A percentile compares a stretch with the other conserved stretches of the same genome.
These are phyloP conservation scores for Andrena trimmerana DNA, from an alignment of 2,888 invertebrate genomes.

Conservation along the genomic window DNA sequence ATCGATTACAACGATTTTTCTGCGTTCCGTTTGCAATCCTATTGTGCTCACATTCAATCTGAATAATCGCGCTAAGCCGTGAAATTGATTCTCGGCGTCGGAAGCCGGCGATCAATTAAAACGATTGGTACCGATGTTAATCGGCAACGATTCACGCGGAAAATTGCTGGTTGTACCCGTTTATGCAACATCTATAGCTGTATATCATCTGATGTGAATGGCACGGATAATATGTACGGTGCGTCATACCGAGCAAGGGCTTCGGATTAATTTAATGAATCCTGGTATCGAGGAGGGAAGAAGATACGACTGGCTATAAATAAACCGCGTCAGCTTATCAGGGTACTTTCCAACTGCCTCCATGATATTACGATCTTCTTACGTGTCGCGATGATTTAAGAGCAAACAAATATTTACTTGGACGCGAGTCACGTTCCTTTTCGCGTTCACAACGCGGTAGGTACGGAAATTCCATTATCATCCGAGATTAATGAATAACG, in stretches of 20 bases:
- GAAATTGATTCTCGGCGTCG: conserved; percentile 7
- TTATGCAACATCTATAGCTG: not conserved
- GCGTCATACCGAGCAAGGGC: conserved; percentile 52
- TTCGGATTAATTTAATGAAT: conserved; percentile 75
- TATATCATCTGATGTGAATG: conserved; percentile 12
- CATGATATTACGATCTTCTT: conserved; percentile 60
- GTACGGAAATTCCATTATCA: not conserved
- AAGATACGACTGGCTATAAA: conserved; percentile 74
- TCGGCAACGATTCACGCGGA: not conserved
- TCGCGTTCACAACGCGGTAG: too few relatives aligned
- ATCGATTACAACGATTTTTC: conserved; percentile 11
- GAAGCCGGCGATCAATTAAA: not conserved
- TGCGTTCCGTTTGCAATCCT: not conserved
- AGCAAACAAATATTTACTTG: conserved; percentile 49
- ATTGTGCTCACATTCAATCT: not conserved
- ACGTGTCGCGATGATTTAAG: conserved; percentile 71
- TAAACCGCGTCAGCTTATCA: conserved; percentile 70
- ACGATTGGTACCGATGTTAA: not conserved
- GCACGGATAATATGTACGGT: conserved; percentile 39
- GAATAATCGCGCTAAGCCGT: not conserved
- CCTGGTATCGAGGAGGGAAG: conserved; percentile 55
- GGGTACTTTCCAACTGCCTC: conserved; percentile 69
- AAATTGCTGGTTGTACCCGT: conserved; percentile 4
- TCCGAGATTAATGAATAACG: not conserved
- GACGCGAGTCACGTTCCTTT: not conserved